Percentiles rank a stretch among this genome's conserved stretches.
Evolutionary conservation across 64 coral and sea anemone species (phyloP).

Genomic region (Montipora foliosa): DNA sequence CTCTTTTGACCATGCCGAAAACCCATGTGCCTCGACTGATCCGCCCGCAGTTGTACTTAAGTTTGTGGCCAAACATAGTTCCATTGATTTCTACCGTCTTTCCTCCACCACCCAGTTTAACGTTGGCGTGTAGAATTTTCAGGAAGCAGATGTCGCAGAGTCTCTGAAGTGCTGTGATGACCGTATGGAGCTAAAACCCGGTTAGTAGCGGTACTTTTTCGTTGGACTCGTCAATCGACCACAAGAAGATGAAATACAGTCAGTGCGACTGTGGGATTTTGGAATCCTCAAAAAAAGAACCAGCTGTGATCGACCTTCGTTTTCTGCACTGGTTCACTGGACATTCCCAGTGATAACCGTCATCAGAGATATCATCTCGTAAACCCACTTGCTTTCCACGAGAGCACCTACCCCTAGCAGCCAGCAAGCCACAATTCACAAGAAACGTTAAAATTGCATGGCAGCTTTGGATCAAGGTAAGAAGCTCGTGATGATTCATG

Average conservation of each 20-base stretch:
- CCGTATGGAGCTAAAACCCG: not conserved
- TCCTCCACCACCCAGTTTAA: conserved; percentile 26
- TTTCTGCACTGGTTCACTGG: not conserved
- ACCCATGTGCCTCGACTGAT: conserved; percentile 38
- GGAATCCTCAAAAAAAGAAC: too few species aligned
- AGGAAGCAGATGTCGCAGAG: not conserved
- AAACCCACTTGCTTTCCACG: not conserved
- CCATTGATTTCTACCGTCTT: conserved; percentile 35
- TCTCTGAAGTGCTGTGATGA: not conserved
- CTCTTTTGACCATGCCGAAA: conserved; percentile 23
- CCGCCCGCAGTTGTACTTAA: not conserved
- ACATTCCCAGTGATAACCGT: not conserved
- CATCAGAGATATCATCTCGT: not conserved
- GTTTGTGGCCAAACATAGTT: not conserved
- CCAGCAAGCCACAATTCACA: not conserved
- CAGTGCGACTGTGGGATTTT: too few species aligned
- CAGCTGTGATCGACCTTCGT: too few species aligned
- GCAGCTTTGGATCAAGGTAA: too few species aligned
- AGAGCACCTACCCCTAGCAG: not conserved
- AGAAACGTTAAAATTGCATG: not conserved
- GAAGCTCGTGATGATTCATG: too few species aligned
- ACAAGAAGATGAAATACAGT: too few species aligned
- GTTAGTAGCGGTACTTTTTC: not conserved
- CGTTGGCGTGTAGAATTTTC: not conserved
- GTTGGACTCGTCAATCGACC: too few species aligned